These are phyloP conservation scores for Pelusios castaneus DNA, from an alignment of 2,113 vertebrate species.

Conservation along the genomic window DNA sequence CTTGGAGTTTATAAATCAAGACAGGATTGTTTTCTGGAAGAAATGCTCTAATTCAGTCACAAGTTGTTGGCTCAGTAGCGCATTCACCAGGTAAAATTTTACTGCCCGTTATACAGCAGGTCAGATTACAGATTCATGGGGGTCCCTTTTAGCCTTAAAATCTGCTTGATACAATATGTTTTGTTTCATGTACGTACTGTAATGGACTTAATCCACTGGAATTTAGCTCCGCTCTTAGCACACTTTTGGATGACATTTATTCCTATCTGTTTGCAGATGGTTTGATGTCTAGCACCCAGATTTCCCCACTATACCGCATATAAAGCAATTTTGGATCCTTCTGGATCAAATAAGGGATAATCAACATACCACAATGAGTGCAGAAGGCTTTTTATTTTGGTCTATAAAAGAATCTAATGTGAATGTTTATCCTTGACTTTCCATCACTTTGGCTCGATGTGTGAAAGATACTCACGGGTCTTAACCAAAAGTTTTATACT, in stretches of 20 bases:
- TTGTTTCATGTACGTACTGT: neutral
- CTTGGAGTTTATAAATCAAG: neutral
- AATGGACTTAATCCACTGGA: neutral
- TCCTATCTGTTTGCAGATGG: neutral
- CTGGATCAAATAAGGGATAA: neutral
- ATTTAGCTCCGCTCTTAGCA: neutral
- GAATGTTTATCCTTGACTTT: constrained; percentile 60
- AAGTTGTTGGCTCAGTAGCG: neutral
- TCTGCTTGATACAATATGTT: neutral
- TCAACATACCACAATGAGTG: neutral
- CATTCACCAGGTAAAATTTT: neutral
- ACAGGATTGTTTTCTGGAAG: neutral
- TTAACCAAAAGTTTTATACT: constrained; percentile 64
- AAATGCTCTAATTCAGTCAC: accelerated
- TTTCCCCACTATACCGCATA: neutral
- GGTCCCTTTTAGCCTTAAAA: neutral
- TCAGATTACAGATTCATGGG: neutral
- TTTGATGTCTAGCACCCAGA: neutral
- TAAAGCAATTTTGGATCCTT: neutral
- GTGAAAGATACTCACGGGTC: constrained; percentile 61
- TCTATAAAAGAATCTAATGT: constrained; percentile 24
- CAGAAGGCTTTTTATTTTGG: neutral
- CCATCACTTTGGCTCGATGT: constrained; percentile 68
- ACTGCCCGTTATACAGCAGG: neutral
- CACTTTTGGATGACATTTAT: neutral